Evolutionary conservation across 1,140 invertebrate genomes (phyloP), one percentile per base, ranked within the genome.

Genomic region (Heliconius melpomene): DNA sequence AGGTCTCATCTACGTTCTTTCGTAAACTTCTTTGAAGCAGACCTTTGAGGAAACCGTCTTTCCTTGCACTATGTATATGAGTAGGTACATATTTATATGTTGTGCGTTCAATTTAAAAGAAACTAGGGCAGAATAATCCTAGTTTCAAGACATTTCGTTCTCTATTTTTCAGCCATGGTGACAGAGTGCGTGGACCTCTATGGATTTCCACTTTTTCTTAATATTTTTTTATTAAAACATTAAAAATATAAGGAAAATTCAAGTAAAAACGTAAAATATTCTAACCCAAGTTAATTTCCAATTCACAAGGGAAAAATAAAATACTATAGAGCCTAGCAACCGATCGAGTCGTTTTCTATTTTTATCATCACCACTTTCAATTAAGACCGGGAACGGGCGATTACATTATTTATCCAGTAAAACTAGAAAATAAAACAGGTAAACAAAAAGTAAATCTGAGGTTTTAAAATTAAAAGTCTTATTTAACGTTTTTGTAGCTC

Each of bases 321-420:
- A 66, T 26, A 66, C 11, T 29, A 26, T 5, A 26, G 11, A 66
- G 60, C 11, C 60, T 26, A 66, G 60, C 60, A 29, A 66, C 60
- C 60, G 60, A 66, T 66, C 23, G n/a, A 26, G 23, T 66, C 60
- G 60, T 66, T 66, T 66, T 29, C 60, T 66, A 66, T 66, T 66
- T 66, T 66, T 66, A 29, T 26, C 54, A 57, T 57, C 60, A 66
- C 23, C 23, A 66, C 60, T 66, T 66, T 66, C 60, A 66, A 66
- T 66, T 66, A 26, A 26, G 23, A 26, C 60, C 26, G 13, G 26
- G 60, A 66, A 66, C 60, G 23, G 60, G 60, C 60, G n/a, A 66
- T 66, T 66, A 66, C 23, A 29, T 66, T 66, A 66, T 66, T 66
- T 29, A 66, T 26, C 60, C 60, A 26, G 60, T 26, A 29, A 13